These are phyloP conservation scores for Narcine bancroftii DNA, from an alignment of 2,113 vertebrate genomes.

Conservation along the genomic window DNA sequence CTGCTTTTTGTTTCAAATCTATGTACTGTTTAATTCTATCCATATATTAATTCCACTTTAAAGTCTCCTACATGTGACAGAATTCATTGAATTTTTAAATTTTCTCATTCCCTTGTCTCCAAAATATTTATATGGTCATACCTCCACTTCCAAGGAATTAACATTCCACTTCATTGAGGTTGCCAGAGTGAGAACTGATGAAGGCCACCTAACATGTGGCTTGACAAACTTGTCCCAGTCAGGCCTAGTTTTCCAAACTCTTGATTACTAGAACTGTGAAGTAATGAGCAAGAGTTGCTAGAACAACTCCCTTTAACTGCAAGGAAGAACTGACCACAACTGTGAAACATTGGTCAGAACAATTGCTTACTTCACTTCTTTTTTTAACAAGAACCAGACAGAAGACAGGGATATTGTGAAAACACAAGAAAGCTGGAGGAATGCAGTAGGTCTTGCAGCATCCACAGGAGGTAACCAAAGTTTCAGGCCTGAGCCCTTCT, in stretches of 20 bases:
- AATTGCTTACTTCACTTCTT: not conserved
- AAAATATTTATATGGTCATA: not conserved
- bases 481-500: too few species aligned
- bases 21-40: not conserved
- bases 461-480: too few species aligned
- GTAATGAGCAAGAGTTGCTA: constrained; percentile 15
- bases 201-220: not conserved
- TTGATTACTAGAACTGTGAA: not conserved
- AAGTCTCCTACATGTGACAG: too few species aligned
- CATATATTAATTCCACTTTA: not conserved
- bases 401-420: too few species aligned
- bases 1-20: too few species aligned
- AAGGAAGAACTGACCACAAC: not conserved
- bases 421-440: too few species aligned
- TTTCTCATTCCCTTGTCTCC: not conserved
- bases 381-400: not conserved
- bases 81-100: not conserved
- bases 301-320: constrained; percentile 27
- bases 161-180: not conserved
- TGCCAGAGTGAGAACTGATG: not conserved
- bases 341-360: constrained; percentile 10
- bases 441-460: too few species aligned
- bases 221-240: not conserved
- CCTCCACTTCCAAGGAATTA: not conserved
- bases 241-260: not conserved